Base-by-base conservation (phyloP, 2,113 vertebrate species). In the Megaceryle torquata region DNA sequence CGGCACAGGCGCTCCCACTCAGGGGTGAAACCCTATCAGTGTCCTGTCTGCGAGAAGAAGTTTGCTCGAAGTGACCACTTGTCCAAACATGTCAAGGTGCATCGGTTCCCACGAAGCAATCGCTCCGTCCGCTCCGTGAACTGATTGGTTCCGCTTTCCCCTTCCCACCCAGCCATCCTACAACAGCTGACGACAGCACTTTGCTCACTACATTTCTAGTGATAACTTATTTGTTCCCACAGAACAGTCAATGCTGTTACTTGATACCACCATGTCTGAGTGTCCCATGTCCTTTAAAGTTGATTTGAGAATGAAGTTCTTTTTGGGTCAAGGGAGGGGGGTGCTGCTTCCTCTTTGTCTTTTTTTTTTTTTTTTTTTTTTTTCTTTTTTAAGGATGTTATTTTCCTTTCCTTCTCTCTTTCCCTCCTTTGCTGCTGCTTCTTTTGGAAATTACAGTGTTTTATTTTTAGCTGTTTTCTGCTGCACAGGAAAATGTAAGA, bases 41-140 rank as follows among this genome's bases (percentile, higher is more conserved):
- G 99, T 89, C 99, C 99, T 0, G 98, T 99, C 87, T 99, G 99
- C 0, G 99, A 99, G 97, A 99, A 99, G 98, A 99, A 99, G 98
- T 99, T 99, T 89, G 99, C 99, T 41, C 99, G 99, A 70, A 99
- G 99, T 22, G 99, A 99, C 98, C 99, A 99, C 98, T 99, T 99
- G 97, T 99, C 99, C 96, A 99, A 99, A 97, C 99, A 99, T 57
- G 98, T 99, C 98, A 99, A 99, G 98, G 99, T 99, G 97, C 99
- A 99, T 95, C 99, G 99, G 89, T 99, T 99, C 98, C 99, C 99
- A 25, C 98, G 99, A 96, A 99, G 98, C 98, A 99, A 97, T 98
- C 99, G 99, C 93, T 98, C 99, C 10, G 97, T 98, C 35, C 99
- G 99, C 78, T 97, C 99, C 15, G 91, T 98, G 95, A 99, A 99